A percentile compares a stretch with the other conserved stretches of the same genome.
Evolutionary conservation across 2,888 invertebrate genomes (phyloP).

Genomic region (Lasius fuliginosus): DNA sequence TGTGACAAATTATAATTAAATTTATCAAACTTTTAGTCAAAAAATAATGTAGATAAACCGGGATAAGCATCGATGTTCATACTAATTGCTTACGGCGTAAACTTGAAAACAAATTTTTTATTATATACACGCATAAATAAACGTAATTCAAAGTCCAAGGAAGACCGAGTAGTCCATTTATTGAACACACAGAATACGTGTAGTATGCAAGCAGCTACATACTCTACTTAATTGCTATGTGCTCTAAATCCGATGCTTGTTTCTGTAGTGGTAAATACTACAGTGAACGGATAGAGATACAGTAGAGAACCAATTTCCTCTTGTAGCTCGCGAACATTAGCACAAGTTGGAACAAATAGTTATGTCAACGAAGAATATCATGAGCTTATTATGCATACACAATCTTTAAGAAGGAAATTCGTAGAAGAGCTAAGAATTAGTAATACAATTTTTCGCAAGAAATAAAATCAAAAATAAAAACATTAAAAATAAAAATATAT

Average conservation of each 20-base stretch:
- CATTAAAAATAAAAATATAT: background rate
- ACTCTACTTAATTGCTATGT: constrained; percentile 11
- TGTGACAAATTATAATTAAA: constrained; percentile 23
- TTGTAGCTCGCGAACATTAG: background rate
- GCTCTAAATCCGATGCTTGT: constrained; percentile 29
- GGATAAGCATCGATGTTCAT: constrained; percentile 11
- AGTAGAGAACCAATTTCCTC: background rate
- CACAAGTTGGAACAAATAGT: constrained; percentile 9
- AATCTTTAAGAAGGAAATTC: background rate
- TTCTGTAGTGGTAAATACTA: constrained; percentile 20
- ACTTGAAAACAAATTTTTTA: constrained; percentile 14
- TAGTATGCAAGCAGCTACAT: background rate
- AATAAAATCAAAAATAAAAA: background rate
- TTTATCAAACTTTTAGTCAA: constrained; percentile 18
- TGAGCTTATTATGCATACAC: background rate
- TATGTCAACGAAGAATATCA: background rate
- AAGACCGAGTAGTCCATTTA: constrained; percentile 6
- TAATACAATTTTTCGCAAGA: background rate
- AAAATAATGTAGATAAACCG: constrained; percentile 21
- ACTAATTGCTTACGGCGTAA: constrained; percentile 3
- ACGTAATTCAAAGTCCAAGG: constrained; percentile 12
- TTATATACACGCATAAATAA: constrained; percentile 8
- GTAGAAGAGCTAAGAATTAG: background rate
- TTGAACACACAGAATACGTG: constrained; percentile 1
- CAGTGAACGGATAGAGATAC: constrained; percentile 4